These are phyloP conservation scores for Scolopax mira DNA, from an alignment of 2,113 vertebrate genomes.

Conservation along the genomic window DNA sequence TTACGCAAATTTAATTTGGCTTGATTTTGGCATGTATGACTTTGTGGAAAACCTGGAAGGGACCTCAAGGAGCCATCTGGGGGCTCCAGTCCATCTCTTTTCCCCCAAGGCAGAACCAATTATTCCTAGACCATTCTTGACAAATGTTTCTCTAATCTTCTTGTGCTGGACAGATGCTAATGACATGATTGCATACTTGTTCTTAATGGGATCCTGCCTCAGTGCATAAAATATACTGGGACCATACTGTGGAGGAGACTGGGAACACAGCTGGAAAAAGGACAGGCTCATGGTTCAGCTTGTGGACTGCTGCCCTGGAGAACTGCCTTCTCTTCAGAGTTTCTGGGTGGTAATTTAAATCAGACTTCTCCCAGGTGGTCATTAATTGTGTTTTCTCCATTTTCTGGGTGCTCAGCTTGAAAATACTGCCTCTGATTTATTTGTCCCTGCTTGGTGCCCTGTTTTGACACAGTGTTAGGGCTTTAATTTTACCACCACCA, in stretches of 20 bases:
- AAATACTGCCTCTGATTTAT: not conserved
- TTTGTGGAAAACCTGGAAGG: not conserved
- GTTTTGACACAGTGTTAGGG: not conserved
- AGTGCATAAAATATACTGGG: not conserved
- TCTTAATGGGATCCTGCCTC: not conserved
- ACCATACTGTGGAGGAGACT: not conserved
- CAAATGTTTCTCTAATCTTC: not conserved
- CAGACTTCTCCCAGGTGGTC: not conserved
- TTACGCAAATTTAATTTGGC: not conserved
- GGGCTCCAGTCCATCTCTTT: not conserved
- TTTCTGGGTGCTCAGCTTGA: not conserved
- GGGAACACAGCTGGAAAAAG: not conserved
- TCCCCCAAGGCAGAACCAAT: not conserved
- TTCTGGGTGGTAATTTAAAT: not conserved
- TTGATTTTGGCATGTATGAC: not conserved
- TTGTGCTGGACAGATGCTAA: not conserved
- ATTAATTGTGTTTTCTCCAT: not conserved
- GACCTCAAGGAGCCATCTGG: not conserved
- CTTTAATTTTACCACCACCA: not conserved
- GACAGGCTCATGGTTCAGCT: not conserved
- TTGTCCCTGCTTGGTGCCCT: not conserved
- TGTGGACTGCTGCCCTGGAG: not conserved
- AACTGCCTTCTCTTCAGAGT: not conserved
- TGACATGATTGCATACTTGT: not conserved
- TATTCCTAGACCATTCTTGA: not conserved